These are phyloP conservation scores for Heliornis fulica DNA, from an alignment of 2,113 vertebrate species.

Conservation along the genomic window DNA sequence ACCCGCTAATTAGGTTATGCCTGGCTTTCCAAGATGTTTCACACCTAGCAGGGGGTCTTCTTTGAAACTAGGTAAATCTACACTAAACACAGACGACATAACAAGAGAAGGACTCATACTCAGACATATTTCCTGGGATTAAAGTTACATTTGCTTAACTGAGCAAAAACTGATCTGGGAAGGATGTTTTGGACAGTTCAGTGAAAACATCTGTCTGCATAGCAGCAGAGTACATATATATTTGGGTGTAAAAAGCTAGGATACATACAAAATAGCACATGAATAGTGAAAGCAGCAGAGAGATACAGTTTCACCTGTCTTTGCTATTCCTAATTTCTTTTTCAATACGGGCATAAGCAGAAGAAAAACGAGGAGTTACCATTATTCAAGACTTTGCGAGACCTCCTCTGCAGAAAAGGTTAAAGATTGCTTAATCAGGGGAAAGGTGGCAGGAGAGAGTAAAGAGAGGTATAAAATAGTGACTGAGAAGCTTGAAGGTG, in stretches of 20 bases:
- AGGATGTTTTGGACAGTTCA: not conserved
- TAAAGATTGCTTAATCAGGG: not conserved
- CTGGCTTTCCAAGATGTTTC: not conserved
- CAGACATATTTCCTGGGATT: not conserved
- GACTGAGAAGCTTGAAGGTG: not conserved
- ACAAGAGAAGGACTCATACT: not conserved
- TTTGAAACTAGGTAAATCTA: not conserved
- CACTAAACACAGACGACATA: not conserved
- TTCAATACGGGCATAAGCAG: not conserved
- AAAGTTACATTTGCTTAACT: not conserved
- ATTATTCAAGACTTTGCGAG: not conserved
- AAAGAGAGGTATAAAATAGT: not conserved
- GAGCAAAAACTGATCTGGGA: not conserved
- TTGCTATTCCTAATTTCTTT: not conserved
- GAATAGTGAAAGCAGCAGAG: not conserved
- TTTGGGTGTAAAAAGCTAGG: not conserved
- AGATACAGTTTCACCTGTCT: not conserved
- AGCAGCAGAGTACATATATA: not conserved
- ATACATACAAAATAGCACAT: fast-evolving
- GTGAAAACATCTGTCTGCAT: not conserved
- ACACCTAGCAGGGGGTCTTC: not conserved
- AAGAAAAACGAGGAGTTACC: not conserved
- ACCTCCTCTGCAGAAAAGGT: not conserved
- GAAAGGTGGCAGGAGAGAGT: not conserved
- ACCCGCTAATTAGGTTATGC: not conserved